Base-by-base conservation (phyloP, 1,140 invertebrate species). In the Harpegnathos saltator region DNA sequence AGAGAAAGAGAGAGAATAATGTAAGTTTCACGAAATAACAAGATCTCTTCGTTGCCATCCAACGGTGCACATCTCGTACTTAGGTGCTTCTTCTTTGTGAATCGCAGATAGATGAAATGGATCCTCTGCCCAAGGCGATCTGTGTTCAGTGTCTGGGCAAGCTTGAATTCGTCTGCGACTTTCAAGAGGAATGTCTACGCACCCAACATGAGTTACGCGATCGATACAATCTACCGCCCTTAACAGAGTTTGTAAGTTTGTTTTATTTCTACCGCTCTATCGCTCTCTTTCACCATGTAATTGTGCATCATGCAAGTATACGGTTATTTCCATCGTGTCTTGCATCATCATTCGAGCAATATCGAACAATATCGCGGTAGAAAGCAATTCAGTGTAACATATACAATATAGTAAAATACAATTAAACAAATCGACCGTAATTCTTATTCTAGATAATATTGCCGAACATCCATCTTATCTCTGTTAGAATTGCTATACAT, bases 161-260 rank as follows among this genome's bases (percentile, higher is more conserved):
- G 89, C 92, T 94, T 68, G 94, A 94, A 92, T 94, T 94, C 83
- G 93, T 94, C 90, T 94, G 94, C 75, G 94, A 94, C 87, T 94
- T 94, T 81, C 94, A 94, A 93, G 94, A 94, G 88, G 93, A 94
- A 89, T 94, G 93, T 92, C 92, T 94, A 75, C 93, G 92, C 75
- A 94, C 93, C 83, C 94, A 94, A 91, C 89, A 93, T 89, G 84
- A 91, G 88, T 92, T 94, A 87, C 92, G 90, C 78, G 88, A 94
- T 89, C 92, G 90, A 63, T 94, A 92, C 85, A 92, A 92, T 92
- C 90, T 93, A 73, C 92, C 92, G 89, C 83, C 92, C 75, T 89
- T 93, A 83, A 87, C 90, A 89, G 86, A 93, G 75, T 85, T 90
- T 89, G 94, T 94, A 94, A 94, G 94, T 94, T 82, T 69, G 29